Evolutionary conservation across 2,888 invertebrate genomes (phyloP).

Genomic region (Chloroclystis v-ata): DNA sequence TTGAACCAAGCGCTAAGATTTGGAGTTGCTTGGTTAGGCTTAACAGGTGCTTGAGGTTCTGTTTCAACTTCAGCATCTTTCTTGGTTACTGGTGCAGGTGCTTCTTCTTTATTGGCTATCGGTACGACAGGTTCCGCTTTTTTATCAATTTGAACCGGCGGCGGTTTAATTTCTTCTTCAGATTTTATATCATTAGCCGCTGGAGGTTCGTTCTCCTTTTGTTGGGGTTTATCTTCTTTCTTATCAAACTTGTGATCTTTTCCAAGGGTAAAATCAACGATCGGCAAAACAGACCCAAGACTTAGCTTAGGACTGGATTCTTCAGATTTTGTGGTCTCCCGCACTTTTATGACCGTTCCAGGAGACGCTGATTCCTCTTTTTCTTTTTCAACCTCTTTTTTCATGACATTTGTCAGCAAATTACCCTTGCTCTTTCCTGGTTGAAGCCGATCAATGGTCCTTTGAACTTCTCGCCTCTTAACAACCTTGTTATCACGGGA

Average conservation of each 20-base stretch:
- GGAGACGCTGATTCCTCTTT: slow-evolving; percentile 77
- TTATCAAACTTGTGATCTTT: slow-evolving; percentile 81
- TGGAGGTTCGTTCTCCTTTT: slow-evolving; percentile 13
- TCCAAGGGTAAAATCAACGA: slow-evolving; percentile 82
- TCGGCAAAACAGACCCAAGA: slow-evolving; percentile 88
- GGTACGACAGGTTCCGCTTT: slow-evolving; percentile 19
- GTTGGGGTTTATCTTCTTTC: slow-evolving; percentile 33
- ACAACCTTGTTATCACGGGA: slow-evolving; percentile 63
- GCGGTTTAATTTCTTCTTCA: slow-evolving; percentile 29
- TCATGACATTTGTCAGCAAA: slow-evolving; percentile 83
- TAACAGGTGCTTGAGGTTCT: slow-evolving; percentile 49
- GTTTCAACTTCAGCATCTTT: slow-evolving; percentile 68
- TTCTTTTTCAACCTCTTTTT: slow-evolving; percentile 69
- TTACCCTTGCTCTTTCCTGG: slow-evolving; percentile 94
- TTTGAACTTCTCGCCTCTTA: slow-evolving; percentile 84
- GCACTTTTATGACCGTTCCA: slow-evolving; percentile 76
- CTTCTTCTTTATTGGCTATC: slow-evolving; percentile 39
- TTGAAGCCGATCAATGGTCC: slow-evolving; percentile 89
- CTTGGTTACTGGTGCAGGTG: slow-evolving; percentile 43
- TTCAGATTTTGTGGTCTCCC: slow-evolving; percentile 79
- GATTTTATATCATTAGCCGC: slow-evolving; percentile 17
- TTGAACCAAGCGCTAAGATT: slow-evolving; percentile 95
- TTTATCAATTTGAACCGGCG: slow-evolving; percentile 11
- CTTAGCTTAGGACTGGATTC: slow-evolving; percentile 89
- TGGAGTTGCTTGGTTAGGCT: slow-evolving; percentile 83